Evolutionary conservation across 2,797 vertebrate genomes (phyloP).

Genomic region (Acrocephalus scirpaceus): DNA sequence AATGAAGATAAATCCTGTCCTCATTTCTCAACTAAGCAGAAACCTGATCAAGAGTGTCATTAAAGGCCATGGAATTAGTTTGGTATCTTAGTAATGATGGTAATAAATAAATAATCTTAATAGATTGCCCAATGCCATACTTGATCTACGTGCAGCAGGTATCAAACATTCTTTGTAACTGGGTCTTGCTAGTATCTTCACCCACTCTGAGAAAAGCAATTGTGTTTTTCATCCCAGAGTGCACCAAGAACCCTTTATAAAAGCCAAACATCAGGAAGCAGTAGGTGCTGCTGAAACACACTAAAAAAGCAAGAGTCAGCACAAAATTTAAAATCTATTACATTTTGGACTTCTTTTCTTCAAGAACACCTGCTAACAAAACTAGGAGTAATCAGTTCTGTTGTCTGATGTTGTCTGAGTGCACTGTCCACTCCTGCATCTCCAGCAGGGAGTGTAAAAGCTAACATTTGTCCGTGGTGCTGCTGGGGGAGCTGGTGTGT

Average conservation of each 20-base stretch:
- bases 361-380: neutral
- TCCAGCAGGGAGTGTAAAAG: neutral
- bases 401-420: neutral
- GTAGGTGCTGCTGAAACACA: neutral
- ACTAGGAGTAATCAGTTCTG: neutral
- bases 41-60: neutral
- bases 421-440: neutral
- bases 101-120: constrained; percentile 9
- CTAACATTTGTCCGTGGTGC: neutral
- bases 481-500: neutral
- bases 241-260: neutral
- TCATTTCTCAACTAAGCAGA: neutral
- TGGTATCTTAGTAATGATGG: neutral
- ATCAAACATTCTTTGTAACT: neutral
- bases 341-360: neutral
- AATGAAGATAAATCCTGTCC: neutral
- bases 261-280: neutral
- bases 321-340: neutral
- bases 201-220: neutral
- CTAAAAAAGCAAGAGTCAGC: neutral
- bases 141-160: neutral
- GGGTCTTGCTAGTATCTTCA: neutral
- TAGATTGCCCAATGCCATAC: neutral
- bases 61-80: neutral
- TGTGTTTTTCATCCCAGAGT: neutral